phyloP scores from a whole-genome alignment of 2,888 invertebrate species.

The Acanthacorydalis orientalis region DNA sequence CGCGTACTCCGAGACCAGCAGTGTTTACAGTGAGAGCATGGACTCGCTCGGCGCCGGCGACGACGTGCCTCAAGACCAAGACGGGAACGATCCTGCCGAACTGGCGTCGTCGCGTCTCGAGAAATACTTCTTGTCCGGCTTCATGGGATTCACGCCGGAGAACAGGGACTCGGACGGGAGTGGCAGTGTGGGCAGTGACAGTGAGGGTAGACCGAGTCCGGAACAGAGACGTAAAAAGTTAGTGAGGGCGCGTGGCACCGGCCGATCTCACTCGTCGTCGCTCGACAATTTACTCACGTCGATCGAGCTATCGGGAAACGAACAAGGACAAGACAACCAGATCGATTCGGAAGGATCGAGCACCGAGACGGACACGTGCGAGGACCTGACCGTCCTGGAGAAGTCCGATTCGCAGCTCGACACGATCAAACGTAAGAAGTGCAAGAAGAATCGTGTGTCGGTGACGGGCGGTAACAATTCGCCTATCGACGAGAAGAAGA shows the following conservation, averaged over 20 bases:
- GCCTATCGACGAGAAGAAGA: conserved; percentile 45
- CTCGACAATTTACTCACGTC: conserved; percentile 59
- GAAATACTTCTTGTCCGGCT: conserved; percentile 76
- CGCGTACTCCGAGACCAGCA: conserved; percentile 64
- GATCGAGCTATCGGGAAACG: conserved; percentile 30
- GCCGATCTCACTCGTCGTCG: conserved; percentile 66
- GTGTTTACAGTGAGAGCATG: conserved; percentile 68
- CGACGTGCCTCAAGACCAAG: conserved; percentile 21
- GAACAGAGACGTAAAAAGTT: conserved; percentile 68
- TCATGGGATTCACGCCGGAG: conserved; percentile 65
- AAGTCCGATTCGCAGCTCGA: conserved; percentile 62
- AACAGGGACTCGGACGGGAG: conserved; percentile 66
- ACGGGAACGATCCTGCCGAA: conserved; percentile 45
- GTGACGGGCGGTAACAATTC: conserved; percentile 24
- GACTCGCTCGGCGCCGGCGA: conserved; percentile 51
- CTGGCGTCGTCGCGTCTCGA: conserved; percentile 71
- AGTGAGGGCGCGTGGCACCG: conserved; percentile 67
- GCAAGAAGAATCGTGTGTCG: conserved; percentile 41
- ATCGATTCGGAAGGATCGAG: conserved; percentile 42
- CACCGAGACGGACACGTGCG: conserved; percentile 55
- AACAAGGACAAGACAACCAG: conserved; percentile 21
- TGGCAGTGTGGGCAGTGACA: conserved; percentile 79
- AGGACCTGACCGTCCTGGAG: conserved; percentile 49
- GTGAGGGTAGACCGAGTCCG: conserved; percentile 75
- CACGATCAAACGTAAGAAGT: conserved; percentile 69